Conservation (phyloP, 1,140 invertebrate genomes). For the Heterodera carotae region DNA sequence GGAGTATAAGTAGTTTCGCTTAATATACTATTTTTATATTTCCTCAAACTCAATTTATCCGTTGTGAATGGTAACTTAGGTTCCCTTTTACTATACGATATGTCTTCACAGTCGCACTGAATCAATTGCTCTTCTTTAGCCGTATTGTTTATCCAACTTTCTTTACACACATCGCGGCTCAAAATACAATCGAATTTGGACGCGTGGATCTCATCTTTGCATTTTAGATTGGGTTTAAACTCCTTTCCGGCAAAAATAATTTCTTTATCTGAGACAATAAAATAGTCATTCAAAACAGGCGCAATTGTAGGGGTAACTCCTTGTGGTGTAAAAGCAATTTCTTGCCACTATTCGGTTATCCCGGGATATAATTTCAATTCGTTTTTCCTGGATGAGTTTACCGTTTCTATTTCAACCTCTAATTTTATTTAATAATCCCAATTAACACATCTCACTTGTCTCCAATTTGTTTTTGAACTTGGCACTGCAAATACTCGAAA, state of each 20-base stretch:
- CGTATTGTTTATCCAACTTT: background rate
- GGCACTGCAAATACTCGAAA: background rate
- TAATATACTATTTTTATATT: background rate
- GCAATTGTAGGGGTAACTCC: background rate
- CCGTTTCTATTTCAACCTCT: background rate
- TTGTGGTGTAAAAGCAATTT: background rate
- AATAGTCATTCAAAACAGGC: background rate
- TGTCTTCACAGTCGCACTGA: slow-evolving; percentile 2
- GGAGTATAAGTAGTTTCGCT: background rate
- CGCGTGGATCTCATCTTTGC: background rate
- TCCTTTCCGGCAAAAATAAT: background rate
- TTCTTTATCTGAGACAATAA: background rate
- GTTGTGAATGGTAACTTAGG: background rate
- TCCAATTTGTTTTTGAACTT: background rate
- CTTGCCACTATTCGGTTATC: background rate
- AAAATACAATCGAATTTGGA: background rate
- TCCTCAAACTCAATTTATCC: background rate
- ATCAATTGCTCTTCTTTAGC: background rate
- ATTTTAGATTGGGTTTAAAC: background rate
- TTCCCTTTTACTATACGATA: background rate
- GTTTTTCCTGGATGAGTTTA: background rate
- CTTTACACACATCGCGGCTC: background rate
- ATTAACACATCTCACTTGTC: background rate
- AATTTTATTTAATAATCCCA: background rate
- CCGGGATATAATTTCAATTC: background rate